These are phyloP conservation scores for Penaeus indicus DNA, from an alignment of 1,140 invertebrate genomes.

Conservation along the genomic window DNA sequence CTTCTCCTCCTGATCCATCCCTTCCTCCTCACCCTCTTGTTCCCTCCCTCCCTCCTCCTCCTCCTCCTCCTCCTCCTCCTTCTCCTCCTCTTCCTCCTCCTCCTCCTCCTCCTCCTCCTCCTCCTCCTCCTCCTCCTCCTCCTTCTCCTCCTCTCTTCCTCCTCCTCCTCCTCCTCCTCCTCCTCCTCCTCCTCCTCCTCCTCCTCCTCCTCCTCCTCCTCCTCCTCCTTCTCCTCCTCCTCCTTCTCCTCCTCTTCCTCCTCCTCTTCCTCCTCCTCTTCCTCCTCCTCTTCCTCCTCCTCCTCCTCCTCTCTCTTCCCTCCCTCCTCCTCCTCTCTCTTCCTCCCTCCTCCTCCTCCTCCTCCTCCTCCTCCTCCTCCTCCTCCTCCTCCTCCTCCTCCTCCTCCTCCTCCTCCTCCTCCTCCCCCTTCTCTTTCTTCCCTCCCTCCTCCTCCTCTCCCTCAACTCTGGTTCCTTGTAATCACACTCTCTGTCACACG, in stretches of 20 bases:
- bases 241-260: not conserved
- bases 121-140: not conserved
- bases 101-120: not conserved
- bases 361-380: not conserved
- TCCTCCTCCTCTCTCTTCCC: not conserved
- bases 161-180: too few species aligned
- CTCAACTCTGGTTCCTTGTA: not conserved
- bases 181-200: too few species aligned
- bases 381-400: not conserved
- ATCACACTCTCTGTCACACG: too few species aligned
- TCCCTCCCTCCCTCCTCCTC: not conserved
- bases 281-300: not conserved
- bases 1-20: not conserved
- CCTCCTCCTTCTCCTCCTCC: not conserved
- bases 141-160: not conserved
- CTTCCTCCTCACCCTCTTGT: not conserved
- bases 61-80: not conserved
- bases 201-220: not conserved
- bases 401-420: not conserved
- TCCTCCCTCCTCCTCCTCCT: not conserved
- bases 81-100: not conserved
- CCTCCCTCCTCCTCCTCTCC: slow-evolving; percentile 7
- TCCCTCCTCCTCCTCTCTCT: not conserved
- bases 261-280: not conserved
- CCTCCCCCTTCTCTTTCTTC: not conserved